phyloP scores from a whole-genome alignment of 1,140 invertebrate species.

The Vanessa atalanta region DNA sequence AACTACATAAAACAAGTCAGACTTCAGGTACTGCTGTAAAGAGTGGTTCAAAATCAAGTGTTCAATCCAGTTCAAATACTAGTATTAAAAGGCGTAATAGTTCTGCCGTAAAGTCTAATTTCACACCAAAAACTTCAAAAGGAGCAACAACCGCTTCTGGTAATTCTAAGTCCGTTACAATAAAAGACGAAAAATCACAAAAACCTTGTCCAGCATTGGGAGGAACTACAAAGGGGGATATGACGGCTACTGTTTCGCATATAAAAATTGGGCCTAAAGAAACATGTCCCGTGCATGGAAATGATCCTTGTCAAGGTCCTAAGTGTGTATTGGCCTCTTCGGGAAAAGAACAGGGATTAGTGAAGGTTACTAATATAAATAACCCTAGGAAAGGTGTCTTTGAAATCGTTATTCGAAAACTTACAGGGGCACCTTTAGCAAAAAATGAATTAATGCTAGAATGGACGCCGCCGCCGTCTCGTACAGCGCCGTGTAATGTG shows the following conservation, averaged over 20 bases:
- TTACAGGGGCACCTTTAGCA: constrained; percentile 68
- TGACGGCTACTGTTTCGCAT: constrained; percentile 65
- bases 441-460: constrained; percentile 73
- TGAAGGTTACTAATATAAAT: constrained; percentile 61
- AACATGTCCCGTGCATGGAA: constrained; percentile 61
- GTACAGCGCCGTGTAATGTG: constrained; percentile 48
- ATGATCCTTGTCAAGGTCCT: constrained; percentile 61
- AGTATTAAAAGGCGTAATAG: constrained; percentile 20
- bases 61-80: constrained; percentile 19
- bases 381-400: constrained; percentile 74
- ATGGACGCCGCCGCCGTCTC: constrained; percentile 67
- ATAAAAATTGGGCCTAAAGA: constrained; percentile 63
- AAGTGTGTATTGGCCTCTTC: constrained; percentile 58
- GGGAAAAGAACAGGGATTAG: constrained; percentile 54
- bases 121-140: constrained; percentile 33
- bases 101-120: constrained; percentile 17
- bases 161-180: constrained; percentile 55
- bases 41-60: constrained; percentile 26
- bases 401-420: constrained; percentile 66
- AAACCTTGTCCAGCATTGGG: constrained; percentile 53
- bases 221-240: constrained; percentile 51
- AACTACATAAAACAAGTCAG: constrained; percentile 39
- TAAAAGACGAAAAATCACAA: constrained; percentile 52
- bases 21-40: constrained; percentile 36
- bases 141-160: constrained; percentile 42